Base-by-base conservation (phyloP, 2,797 vertebrate species). In the Etheostoma nigrum region DNA sequence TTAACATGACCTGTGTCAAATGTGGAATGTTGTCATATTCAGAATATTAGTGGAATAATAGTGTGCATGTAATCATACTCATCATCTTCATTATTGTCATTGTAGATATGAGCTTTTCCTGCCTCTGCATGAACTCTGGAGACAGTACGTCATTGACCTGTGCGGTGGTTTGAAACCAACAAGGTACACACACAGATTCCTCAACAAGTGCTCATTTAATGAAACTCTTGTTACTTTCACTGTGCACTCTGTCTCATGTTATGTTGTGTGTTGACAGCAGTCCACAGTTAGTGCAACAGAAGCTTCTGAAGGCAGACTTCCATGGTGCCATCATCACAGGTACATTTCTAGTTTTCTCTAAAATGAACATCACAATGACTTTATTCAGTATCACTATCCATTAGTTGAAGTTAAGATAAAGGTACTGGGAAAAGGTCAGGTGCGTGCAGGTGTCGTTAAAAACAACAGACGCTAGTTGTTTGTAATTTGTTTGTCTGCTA, bases 221-320 rank as follows among this genome's bases (percentile, higher is more conserved):
- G 12, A 9, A 1, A 3, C 8, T 51, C 12, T 14, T 5, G 1
- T 33, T 8, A 2, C 36, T 47, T 23, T 51, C 18, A 19, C 42
- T 15, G n/a, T 18, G 3, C 5, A 15, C 47, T 36, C 5, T 61
- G 3, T 21, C 15, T 51, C 4, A 14, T 52, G 18, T 16, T 18
- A 1, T 36, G 48, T 61, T 55, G 9, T 63, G 40, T 74, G 40
- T 72, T 67, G 40, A 2, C 82, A 99, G 97, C 84, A 96, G 92
- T 62, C 96, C 96, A 14, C 94, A 97, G 78, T 82, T 93, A 85
- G 89, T 99, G 86, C 98, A 99, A 82, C 74, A 92, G 88, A 99
- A 97, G 85, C 92, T 99, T 49, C 85, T 99, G 14, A 99, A 99
- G 90, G 98, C 98, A 13, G 98, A 99, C 87, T 96, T 99, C 83